phyloP scores from a whole-genome alignment of 2,113 vertebrate species.

The Lanius collurio region DNA sequence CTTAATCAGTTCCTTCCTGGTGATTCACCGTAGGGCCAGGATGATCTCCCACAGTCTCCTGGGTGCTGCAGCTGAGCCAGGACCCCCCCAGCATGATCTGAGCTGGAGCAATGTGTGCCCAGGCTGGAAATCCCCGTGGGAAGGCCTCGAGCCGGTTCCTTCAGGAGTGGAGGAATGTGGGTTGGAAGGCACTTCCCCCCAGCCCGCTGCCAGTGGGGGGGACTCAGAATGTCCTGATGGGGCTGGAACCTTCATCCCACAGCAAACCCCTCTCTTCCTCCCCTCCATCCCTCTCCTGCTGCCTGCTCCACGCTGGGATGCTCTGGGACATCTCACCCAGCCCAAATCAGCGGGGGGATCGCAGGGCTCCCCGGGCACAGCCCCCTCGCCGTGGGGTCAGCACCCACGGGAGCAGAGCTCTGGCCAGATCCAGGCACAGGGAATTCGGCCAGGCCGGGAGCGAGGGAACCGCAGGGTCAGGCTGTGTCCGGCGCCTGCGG shows the following conservation, averaged over 20 bases:
- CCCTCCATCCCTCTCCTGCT: not conserved
- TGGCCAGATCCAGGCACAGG: not conserved
- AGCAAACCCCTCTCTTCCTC: rapidly evolving
- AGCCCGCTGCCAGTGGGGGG: not conserved
- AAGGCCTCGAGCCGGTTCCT: not conserved
- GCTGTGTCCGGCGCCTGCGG: not conserved
- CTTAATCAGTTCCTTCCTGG: no score
- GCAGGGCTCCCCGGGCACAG: rapidly evolving
- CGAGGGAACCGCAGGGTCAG: conserved; percentile 4
- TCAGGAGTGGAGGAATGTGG: not conserved
- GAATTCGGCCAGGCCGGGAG: not conserved
- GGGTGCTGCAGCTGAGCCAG: not conserved
- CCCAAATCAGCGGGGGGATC: rapidly evolving
- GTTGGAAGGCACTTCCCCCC: not conserved
- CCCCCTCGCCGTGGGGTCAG: not conserved
- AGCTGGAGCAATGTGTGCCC: not conserved
- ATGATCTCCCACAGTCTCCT: not conserved
- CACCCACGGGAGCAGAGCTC: rapidly evolving
- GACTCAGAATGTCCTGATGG: not conserved
- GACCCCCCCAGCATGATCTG: not conserved
- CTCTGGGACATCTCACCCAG: not conserved
- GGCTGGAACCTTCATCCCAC: not conserved
- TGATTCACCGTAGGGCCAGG: no score
- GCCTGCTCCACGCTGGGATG: not conserved
- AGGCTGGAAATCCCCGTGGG: conserved; percentile 61